Evolutionary conservation across 1,140 invertebrate genomes (phyloP).

Genomic region (Bombyx mori): ASM3026992v2 NC_085116.1:10376501-10377000

Average conservation of each 20-base stretch:
- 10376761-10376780: slow-evolving; percentile 57
- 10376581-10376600: no score
- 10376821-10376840: slow-evolving; percentile 59
- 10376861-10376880: slow-evolving; percentile 69
- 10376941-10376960: slow-evolving; percentile 67
- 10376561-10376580: no score
- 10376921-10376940: slow-evolving; percentile 68
- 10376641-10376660: no score
- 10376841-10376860: slow-evolving; percentile 67
- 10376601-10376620: no score
- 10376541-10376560: no score
- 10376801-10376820: slow-evolving; percentile 64
- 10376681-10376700: no score
- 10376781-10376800: slow-evolving; percentile 40
- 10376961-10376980: slow-evolving; percentile 47
- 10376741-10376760: slow-evolving; percentile 15
- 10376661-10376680: no score
- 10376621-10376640: no score
- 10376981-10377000: slow-evolving; percentile 38
- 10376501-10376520: no score
- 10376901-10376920: slow-evolving; percentile 64
- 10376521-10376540: no score
- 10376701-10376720: no score
- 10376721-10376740: slow-evolving; percentile 1
- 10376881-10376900: slow-evolving; percentile 71